Evolutionary conservation across 2,888 invertebrate genomes (phyloP), one percentile per base, ranked within the genome.

Genomic region (Bellardia pandia): DNA sequence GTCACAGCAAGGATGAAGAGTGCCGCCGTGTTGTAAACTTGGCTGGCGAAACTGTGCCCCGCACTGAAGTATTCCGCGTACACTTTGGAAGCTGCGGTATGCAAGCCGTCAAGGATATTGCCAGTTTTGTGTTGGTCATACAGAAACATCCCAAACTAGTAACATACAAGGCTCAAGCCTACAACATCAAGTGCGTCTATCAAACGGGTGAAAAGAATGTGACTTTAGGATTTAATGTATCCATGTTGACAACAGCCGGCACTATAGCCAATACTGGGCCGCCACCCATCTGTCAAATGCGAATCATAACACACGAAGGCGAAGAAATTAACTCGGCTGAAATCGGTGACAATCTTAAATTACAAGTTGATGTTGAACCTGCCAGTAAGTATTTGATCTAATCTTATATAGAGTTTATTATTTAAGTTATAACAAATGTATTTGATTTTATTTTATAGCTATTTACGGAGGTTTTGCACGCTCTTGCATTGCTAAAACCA

Each of bases 81-180:
- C 96, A 96, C 90, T 98, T 98, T 91, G 98, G 98, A 89, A 97
- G 96, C 90, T 98, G 98, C 91, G 98, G 98, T 88, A 95, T 98
- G 86, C 97, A 98, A 89, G 98, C 98, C 90, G 96, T 97, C 8
- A 98, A 98, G 93, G 98, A 98, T 74, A 96, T 98, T 92, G 98
- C 98, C 37, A 97, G 97, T 92, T 98, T 98, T 93, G 97, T 98
- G 1, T 94, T 99, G 62, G 98, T 99, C 37, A 97, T 99, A 92
- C 99, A 99, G 93, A 98, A 98, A 94, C 99, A 99, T 95, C 98
- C 98, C 0, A 98, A 98, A 94, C 95, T 99, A 76, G 97, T 99
- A 74, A 99, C 99, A 0, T 97, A 97, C 93, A 97, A 97, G 91
- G 98, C 99, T 6, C 98, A 98, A 93, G 98, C 99, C 1, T 99